Percentiles rank a stretch among this genome's conserved stretches.
phyloP scores from a whole-genome alignment of 2,113 vertebrate genomes.

The Gymnorhina tibicen region DNA sequence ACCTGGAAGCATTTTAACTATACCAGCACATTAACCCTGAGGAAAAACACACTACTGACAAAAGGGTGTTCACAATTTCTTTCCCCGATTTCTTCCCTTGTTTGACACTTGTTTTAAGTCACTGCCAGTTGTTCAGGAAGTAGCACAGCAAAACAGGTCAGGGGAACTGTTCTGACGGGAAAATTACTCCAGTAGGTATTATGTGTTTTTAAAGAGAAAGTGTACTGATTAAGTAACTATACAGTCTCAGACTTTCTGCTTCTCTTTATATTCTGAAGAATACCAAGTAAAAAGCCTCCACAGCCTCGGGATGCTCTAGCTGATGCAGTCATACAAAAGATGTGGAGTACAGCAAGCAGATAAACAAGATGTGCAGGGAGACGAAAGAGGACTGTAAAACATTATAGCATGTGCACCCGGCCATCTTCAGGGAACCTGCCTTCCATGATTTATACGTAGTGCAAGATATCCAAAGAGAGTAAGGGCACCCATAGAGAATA shows the following conservation, averaged over 20 bases:
- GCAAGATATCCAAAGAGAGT: fast-evolving
- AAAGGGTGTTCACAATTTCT: not conserved
- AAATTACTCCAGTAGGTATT: not conserved
- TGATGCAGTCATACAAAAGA: not conserved
- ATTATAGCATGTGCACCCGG: fast-evolving
- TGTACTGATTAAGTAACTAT: not conserved
- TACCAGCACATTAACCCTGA: not conserved
- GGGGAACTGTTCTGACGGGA: not conserved
- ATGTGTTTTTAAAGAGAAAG: not conserved
- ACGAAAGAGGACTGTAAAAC: not conserved
- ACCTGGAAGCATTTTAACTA: not conserved
- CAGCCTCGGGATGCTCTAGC: not conserved
- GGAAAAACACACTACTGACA: not conserved
- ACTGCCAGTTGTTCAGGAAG: not conserved
- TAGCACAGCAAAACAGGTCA: not conserved
- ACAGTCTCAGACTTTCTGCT: not conserved
- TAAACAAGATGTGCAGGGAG: not conserved
- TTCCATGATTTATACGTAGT: fast-evolving
- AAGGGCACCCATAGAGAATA: too few species aligned
- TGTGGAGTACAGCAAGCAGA: not conserved
- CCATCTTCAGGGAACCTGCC: not conserved
- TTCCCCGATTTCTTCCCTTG: not conserved
- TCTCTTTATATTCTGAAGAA: not conserved
- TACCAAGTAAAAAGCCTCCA: not conserved
- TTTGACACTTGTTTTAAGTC: not conserved